Percentiles rank a stretch among this genome's conserved stretches.
These are phyloP conservation scores for Alentia gelatinosa DNA, from an alignment of 2,888 invertebrate genomes.

Conservation along the genomic window DNA sequence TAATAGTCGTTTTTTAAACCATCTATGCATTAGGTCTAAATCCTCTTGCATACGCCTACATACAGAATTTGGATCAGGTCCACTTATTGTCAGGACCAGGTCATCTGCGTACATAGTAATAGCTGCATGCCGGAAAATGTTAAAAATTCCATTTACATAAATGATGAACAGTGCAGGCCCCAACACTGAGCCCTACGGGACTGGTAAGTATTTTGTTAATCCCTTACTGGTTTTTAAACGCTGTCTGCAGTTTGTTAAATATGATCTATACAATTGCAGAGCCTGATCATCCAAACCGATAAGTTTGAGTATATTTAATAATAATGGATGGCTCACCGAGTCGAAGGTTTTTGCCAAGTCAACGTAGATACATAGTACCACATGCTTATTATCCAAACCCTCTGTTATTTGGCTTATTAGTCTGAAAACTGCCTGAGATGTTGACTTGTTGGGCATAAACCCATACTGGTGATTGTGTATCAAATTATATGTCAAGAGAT, in stretches of 20 bases:
- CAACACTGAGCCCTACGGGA: background rate
- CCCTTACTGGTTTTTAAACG: background rate
- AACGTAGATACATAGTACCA: background rate
- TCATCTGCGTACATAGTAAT: background rate
- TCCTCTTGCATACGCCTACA: too few species aligned
- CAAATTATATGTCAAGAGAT: too few species aligned
- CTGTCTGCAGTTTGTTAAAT: background rate
- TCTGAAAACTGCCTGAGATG: too few species aligned
- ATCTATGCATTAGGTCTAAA: too few species aligned
- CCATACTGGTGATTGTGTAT: too few species aligned
- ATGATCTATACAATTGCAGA: background rate
- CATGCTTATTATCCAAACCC: too few species aligned
- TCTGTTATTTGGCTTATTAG: too few species aligned
- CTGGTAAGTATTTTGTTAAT: background rate
- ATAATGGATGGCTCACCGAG: background rate
- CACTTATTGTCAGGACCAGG: background rate
- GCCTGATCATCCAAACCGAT: background rate
- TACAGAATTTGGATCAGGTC: too few species aligned
- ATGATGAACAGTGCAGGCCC: background rate
- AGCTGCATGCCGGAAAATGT: background rate
- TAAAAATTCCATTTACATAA: too few species aligned
- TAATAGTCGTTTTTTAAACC: too few species aligned
- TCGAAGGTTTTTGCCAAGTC: background rate
- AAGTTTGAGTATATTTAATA: background rate
- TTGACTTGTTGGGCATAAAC: too few species aligned